Evolutionary conservation across 2,888 invertebrate species (phyloP).

Genomic region (Theodoxus fluviatilis): DNA sequence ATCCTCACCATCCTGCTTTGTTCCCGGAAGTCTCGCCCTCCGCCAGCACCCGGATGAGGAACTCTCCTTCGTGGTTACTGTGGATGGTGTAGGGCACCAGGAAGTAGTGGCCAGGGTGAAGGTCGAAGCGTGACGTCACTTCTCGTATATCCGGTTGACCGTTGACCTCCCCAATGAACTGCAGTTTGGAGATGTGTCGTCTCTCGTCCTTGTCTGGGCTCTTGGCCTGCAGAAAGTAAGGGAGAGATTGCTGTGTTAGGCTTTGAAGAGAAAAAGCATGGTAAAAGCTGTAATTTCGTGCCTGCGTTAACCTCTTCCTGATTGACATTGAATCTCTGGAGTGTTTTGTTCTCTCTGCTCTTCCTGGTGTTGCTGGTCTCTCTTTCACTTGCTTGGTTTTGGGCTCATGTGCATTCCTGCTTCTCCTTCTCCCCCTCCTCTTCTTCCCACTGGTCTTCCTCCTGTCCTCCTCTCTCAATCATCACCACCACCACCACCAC

Average conservation of each 20-base stretch:
- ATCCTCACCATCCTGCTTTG: slow-evolving; percentile 54
- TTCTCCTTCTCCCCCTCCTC: too few species aligned
- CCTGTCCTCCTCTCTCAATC: too few species aligned
- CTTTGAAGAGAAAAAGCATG: not conserved
- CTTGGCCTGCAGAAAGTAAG: slow-evolving; percentile 53
- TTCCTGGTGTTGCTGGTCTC: not conserved
- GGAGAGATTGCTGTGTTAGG: too few species aligned
- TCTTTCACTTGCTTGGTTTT: too few species aligned
- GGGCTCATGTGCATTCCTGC: too few species aligned
- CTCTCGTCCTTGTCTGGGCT: slow-evolving; percentile 51
- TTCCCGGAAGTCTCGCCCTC: slow-evolving; percentile 47
- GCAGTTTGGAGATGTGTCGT: slow-evolving; percentile 48
- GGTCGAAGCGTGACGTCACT: slow-evolving; percentile 50
- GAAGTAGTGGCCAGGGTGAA: slow-evolving; percentile 58
- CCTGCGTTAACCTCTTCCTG: not conserved
- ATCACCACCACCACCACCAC: not conserved
- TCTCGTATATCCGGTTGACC: slow-evolving; percentile 48
- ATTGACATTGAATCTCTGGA: not conserved
- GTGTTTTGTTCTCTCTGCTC: not conserved
- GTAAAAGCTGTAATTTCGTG: not conserved
- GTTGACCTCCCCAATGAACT: slow-evolving; percentile 42
- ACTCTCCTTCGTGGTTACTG: slow-evolving; percentile 51
- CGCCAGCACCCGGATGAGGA: slow-evolving; percentile 52
- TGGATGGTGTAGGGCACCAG: slow-evolving; percentile 54
- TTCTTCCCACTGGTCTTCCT: too few species aligned